Percentiles rank a stretch among this genome's conserved stretches.
Conservation (phyloP, 30 jellyfish, hydroid and myxozoan genomes). For the Chrysaora quinquecirrha region DNA sequence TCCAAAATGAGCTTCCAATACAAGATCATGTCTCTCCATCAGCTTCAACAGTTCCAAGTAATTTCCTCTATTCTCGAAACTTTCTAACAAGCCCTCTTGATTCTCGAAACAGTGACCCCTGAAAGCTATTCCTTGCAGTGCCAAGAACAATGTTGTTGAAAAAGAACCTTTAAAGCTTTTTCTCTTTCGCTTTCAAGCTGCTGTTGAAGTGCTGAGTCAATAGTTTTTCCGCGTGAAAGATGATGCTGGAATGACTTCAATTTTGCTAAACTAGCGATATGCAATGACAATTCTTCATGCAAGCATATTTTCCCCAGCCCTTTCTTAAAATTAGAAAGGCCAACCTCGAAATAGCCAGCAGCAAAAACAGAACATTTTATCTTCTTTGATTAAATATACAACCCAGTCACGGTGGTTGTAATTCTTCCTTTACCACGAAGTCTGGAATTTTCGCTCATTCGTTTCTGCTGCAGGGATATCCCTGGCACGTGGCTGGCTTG, state of each 20-base stretch:
- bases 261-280: constrained; percentile 21
- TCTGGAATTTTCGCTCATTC: constrained; percentile 43
- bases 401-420: constrained; percentile 34
- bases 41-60: constrained; percentile 60
- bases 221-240: constrained; percentile 27
- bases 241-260: constrained; percentile 34
- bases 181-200: constrained; percentile 38
- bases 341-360: constrained; percentile 39
- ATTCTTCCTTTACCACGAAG: constrained; percentile 26
- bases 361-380: constrained; percentile 30
- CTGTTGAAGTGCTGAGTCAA: constrained; percentile 21
- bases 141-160: constrained; percentile 55
- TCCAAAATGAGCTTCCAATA: constrained; percentile 47
- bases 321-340: constrained; percentile 24
- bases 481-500: constrained; percentile 38
- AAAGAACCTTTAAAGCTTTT: constrained; percentile 31
- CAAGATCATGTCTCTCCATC: constrained; percentile 53
- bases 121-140: constrained; percentile 52
- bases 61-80: constrained; percentile 51
- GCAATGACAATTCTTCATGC: constrained; percentile 10
- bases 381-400: constrained; percentile 2
- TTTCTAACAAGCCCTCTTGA: constrained; percentile 26
- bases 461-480: constrained; percentile 24
- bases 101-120: constrained; percentile 59
- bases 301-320: constrained; percentile 12